phyloP scores from a whole-genome alignment of 2,797 vertebrate genomes.

The Sebastes reedi region DNA sequence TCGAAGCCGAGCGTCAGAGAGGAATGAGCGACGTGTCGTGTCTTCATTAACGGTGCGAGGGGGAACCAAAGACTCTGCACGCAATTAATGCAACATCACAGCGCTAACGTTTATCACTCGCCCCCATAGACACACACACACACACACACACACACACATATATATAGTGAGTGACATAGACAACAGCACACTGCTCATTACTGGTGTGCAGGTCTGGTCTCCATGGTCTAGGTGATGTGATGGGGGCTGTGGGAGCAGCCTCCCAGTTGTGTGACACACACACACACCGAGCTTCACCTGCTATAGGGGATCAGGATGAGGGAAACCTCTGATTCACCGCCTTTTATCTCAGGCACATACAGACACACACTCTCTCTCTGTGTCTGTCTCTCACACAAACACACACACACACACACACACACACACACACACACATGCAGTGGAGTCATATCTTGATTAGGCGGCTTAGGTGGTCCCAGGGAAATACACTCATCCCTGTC shows the following conservation, averaged over 20 bases:
- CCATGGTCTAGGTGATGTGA: conserved; percentile 70
- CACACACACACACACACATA: conserved; percentile 37
- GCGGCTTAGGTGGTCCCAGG: conserved; percentile 78
- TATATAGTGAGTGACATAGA: conserved; percentile 52
- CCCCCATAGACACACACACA: conserved; percentile 48
- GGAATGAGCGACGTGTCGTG: conserved; percentile 61
- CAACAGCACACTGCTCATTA: conserved; percentile 76
- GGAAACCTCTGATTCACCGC: conserved; percentile 76
- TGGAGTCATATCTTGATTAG: conserved; percentile 81
- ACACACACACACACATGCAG: conserved; percentile 49
- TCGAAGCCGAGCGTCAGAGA: conserved; percentile 60
- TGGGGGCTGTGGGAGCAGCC: conserved; percentile 68
- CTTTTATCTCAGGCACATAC: conserved; percentile 72
- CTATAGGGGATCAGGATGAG: conserved; percentile 71
- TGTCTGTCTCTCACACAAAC: conserved; percentile 12
- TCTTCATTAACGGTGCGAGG: conserved; percentile 75
- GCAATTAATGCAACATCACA: conserved; percentile 84
- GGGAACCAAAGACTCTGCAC: conserved; percentile 76
- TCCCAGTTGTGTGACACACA: conserved; percentile 41
- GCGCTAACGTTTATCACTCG: conserved; percentile 73
- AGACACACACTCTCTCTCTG: conserved; percentile 29
- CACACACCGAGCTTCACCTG: conserved; percentile 50
- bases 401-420: conserved; percentile 44
- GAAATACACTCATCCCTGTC: conserved; percentile 76
- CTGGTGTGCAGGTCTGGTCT: conserved; percentile 68